Evolutionary conservation across 2,797 vertebrate genomes (phyloP).

Genomic region (Gadopsis marmoratus): DNA sequence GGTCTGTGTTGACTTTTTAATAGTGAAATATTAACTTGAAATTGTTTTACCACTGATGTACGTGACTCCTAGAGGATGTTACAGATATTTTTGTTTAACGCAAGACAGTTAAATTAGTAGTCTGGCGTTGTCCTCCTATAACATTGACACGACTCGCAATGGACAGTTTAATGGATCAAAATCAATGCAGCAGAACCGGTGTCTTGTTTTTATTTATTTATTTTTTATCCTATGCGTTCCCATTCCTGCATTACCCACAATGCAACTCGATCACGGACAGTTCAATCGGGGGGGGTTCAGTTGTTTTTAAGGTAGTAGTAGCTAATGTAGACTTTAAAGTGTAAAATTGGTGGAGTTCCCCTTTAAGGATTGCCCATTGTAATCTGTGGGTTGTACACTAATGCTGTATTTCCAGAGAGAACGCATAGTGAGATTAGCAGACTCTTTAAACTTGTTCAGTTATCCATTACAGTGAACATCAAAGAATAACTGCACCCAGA

Average conservation of each 20-base stretch:
- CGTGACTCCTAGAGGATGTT: background rate
- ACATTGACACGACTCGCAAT: background rate
- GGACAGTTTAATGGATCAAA: background rate
- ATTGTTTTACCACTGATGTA: background rate
- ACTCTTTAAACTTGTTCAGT: background rate
- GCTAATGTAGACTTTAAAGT: background rate
- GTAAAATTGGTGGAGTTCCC: background rate
- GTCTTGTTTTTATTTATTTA: too few species aligned
- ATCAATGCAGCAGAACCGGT: background rate
- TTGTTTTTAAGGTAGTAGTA: background rate
- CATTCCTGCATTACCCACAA: background rate
- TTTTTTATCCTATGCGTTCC: background rate
- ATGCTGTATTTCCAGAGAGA: background rate
- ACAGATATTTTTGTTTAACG: background rate
- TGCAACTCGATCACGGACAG: background rate
- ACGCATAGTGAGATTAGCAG: background rate
- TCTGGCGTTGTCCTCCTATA: background rate
- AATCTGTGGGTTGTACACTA: background rate
- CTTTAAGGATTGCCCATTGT: background rate
- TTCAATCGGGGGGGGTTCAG: background rate
- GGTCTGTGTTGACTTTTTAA: constrained; percentile 8
- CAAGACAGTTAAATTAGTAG: background rate
- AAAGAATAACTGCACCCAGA: background rate
- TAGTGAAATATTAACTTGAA: background rate
- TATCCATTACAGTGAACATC: background rate